Evolutionary conservation across 2,113 vertebrate genomes (phyloP).

Genomic region (Probosciger aterrimus): DNA sequence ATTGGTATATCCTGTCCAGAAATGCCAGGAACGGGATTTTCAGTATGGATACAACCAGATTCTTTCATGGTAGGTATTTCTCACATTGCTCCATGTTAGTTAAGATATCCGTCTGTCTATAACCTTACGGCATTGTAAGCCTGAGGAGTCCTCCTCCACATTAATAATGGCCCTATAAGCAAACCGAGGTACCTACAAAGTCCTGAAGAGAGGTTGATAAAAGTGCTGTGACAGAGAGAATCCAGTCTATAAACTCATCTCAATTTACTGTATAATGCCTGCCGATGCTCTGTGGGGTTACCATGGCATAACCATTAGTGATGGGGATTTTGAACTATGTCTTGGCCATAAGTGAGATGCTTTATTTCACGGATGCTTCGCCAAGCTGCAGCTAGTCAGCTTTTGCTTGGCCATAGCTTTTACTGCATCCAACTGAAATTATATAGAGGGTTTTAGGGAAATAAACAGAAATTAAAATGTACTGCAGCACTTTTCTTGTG

Average conservation of each 20-base stretch:
- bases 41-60: slow-evolving; percentile 97
- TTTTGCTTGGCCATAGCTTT: slow-evolving; percentile 39
- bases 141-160: background rate
- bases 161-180: background rate
- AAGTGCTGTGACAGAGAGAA: background rate
- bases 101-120: background rate
- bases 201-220: background rate
- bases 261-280: background rate
- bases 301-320: background rate
- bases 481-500: slow-evolving; percentile 39
- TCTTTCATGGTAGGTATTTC: slow-evolving; percentile 80
- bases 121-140: fast-evolving
- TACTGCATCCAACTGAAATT: slow-evolving; percentile 60
- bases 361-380: slow-evolving; percentile 5
- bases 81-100: fast-evolving
- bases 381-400: slow-evolving; percentile 36
- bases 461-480: slow-evolving; percentile 69
- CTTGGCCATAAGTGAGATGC: background rate
- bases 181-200: background rate
- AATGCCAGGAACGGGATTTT: slow-evolving; percentile 90
- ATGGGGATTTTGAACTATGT: background rate
- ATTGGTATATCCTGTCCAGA: slow-evolving; percentile 90
- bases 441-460: slow-evolving; percentile 60
- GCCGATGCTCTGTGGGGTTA: fast-evolving
- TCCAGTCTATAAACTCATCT: background rate